Base-by-base conservation (phyloP, 1,140 invertebrate species). In the Euglossa dilemma region DNA sequence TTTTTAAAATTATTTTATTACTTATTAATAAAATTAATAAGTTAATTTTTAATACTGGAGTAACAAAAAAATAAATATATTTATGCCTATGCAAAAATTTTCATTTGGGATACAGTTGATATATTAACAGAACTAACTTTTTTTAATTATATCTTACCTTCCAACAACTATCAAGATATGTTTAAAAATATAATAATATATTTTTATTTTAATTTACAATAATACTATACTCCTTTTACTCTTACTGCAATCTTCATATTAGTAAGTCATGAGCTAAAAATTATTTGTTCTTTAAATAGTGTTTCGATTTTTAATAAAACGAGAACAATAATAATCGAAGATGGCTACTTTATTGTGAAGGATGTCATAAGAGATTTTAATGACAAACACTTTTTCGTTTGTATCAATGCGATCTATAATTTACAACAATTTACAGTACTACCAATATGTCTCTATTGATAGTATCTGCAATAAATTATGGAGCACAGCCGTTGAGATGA, bases 401-500 rank as follows among this genome's bases (percentile, higher is more conserved):
- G 28, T 18, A 11, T 28, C 8, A 2, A 28, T 43, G 16, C 5
- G 7, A 64, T 25, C 18, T 80, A 75, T 36, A 64, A 47, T 64
- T 80, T 80, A 54, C 9, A 43, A 20, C 11, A 45, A 28, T 12
- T 20, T 6, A 47, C 74, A 69, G 56, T 70, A 70, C 78, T 45
- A 66, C n/a, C 61, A 47, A 74, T 50, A 56, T 43, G 8, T 4
- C 54, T 6, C 36, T 36, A 56, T 45, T 50, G 47, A 28, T 43
- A 61, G 52, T 69, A 50, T 56, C 52, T 67, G 72, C 61, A 76
- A 54, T 69, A 82, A 78, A 61, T 83, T 70, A 78, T 54, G 47
- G 50, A 83, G 74, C 80, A 83, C 80, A 83, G 74, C 74, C 74
- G 47, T 83, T 70, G 74, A 78, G 80, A 83, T 83, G 66, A 83